Conservation (phyloP, 2,888 invertebrate species). For the Drosophila hamatofila region DNA sequence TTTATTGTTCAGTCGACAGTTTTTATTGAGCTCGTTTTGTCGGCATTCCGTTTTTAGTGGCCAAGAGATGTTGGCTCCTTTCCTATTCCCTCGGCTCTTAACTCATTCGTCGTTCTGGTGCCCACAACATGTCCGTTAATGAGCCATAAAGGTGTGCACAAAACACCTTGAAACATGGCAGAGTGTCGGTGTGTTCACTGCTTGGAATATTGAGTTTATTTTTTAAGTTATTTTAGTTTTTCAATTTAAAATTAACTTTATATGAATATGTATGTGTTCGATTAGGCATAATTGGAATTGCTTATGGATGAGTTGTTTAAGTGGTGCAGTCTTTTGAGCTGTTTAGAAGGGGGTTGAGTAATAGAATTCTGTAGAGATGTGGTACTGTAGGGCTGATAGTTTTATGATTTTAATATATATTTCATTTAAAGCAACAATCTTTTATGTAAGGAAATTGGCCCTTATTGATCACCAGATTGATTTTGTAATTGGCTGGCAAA, state of each 20-base stretch:
- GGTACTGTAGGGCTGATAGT: no score
- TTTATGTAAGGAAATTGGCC: no score
- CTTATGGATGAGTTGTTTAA: background rate
- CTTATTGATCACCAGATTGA: no score
- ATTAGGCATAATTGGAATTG: background rate
- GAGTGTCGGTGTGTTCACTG: background rate
- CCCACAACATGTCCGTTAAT: conserved; percentile 72
- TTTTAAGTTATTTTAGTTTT: background rate
- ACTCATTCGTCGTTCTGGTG: conserved; percentile 19
- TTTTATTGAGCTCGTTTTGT: conserved; percentile 80
- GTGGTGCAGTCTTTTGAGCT: background rate
- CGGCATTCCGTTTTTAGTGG: conserved; percentile 57
- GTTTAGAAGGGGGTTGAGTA: background rate
- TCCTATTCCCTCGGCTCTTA: background rate
- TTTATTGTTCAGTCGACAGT: conserved; percentile 75
- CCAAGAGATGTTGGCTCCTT: conserved; percentile 18
- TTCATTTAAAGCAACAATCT: no score
- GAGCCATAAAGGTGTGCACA: conserved; percentile 76
- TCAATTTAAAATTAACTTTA: background rate
- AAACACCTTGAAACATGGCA: conserved; percentile 36
- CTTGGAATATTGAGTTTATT: background rate
- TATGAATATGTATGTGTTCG: background rate
- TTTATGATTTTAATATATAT: no score
- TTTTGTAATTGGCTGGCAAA: no score
- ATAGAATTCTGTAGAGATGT: no score